These are phyloP conservation scores for Trematomus bernacchii DNA, from an alignment of 2,797 vertebrate species.

Conservation along the genomic window DNA sequence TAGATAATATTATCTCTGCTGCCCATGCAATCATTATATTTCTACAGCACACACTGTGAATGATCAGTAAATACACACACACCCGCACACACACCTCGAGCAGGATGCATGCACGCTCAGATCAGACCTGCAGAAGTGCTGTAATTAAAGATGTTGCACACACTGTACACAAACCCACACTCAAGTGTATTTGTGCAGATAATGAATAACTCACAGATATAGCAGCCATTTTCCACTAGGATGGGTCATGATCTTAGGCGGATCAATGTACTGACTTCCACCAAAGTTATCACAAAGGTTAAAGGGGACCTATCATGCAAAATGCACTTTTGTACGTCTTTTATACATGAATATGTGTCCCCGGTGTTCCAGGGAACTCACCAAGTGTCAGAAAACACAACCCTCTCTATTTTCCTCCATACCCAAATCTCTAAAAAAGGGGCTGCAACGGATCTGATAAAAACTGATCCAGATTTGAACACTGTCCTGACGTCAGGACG, in stretches of 20 bases:
- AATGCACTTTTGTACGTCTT: too few species aligned
- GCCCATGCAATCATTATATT: constrained; percentile 68
- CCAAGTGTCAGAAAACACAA: too few species aligned
- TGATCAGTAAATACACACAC: constrained; percentile 59
- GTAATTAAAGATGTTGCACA: constrained; percentile 36
- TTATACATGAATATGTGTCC: too few species aligned
- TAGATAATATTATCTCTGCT: constrained; percentile 66
- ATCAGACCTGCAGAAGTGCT: constrained; percentile 33
- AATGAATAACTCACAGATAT: constrained; percentile 3
- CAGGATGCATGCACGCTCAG: constrained; percentile 23
- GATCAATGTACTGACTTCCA: constrained; percentile 24
- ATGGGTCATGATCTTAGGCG: constrained; percentile 11
- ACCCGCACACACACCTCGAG: constrained; percentile 2
- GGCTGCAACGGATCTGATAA: too few species aligned
- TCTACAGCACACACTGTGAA: constrained; percentile 37
- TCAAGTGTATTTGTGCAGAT: constrained; percentile 2
- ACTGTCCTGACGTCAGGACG: too few species aligned
- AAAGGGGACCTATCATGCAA: too few species aligned
- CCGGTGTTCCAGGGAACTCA: too few species aligned
- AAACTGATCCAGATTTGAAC: too few species aligned
- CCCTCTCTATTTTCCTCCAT: too few species aligned
- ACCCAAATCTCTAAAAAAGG: too few species aligned
- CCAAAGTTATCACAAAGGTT: not conserved
- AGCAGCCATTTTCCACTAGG: not conserved
- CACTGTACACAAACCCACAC: constrained; percentile 10